Evolutionary conservation across 2,797 vertebrate species (phyloP).

Genomic region (Uromys caudimaculatus): DNA sequence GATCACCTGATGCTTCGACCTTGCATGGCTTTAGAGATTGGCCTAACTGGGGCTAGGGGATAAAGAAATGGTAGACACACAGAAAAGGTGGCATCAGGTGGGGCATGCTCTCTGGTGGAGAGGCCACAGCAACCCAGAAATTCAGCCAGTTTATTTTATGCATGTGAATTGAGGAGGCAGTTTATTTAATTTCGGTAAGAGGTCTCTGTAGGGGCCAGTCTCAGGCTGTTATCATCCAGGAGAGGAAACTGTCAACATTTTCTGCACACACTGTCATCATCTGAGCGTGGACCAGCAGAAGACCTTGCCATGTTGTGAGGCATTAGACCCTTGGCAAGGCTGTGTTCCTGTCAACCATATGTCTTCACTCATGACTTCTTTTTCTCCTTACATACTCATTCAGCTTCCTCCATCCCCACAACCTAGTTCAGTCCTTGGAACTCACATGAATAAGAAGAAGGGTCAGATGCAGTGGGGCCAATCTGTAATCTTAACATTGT

Average conservation of each 20-base stretch:
- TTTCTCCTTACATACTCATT: not conserved
- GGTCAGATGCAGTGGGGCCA: not conserved
- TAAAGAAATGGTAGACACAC: not conserved
- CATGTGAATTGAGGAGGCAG: not conserved
- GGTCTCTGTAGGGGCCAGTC: not conserved
- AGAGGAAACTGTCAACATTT: not conserved
- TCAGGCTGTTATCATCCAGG: not conserved
- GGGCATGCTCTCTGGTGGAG: not conserved
- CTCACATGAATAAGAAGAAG: not conserved
- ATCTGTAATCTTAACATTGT: not conserved
- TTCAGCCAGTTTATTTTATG: not conserved
- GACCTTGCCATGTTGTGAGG: not conserved
- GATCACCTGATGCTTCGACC: not conserved
- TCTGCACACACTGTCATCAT: not conserved
- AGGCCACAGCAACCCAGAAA: not conserved
- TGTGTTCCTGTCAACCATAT: not conserved
- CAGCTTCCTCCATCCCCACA: not conserved
- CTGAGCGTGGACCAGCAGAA: not conserved
- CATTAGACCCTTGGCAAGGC: not conserved
- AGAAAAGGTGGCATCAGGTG: not conserved
- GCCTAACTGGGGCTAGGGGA: not conserved
- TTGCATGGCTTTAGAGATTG: not conserved
- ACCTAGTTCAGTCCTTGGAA: not conserved
- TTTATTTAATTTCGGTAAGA: not conserved
- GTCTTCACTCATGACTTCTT: not conserved